A percentile compares a stretch with the other conserved stretches of the same genome.
Conservation (phyloP, 2,888 invertebrate species). For the Hypsopygia costalis region DNA sequence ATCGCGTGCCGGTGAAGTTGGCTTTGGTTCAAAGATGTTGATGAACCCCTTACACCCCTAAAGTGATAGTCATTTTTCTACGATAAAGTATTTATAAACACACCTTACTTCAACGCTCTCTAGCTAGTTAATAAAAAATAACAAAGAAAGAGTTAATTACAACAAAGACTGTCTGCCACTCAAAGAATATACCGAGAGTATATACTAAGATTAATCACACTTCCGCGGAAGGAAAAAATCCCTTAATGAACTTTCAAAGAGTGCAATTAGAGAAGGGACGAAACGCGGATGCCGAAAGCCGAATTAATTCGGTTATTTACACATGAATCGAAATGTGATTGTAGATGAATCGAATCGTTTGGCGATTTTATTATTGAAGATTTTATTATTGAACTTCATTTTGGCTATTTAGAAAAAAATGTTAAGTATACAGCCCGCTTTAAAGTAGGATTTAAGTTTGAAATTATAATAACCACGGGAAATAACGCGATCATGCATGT, state of each 20-base stretch:
- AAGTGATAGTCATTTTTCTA: too few relatives aligned
- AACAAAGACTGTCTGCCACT: neutral
- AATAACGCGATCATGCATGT: too few relatives aligned
- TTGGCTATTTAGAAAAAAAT: too few relatives aligned
- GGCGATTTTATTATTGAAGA: neutral
- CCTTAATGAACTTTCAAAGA: constrained; percentile 12
- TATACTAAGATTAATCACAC: constrained; percentile 5
- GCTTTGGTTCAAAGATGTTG: too few relatives aligned
- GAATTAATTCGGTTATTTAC: constrained; percentile 7
- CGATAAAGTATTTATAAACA: too few relatives aligned
- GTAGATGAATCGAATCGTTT: neutral
- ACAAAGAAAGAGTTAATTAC: neutral
- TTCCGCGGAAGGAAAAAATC: constrained; percentile 3
- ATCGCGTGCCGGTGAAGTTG: too few relatives aligned
- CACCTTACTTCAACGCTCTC: too few relatives aligned
- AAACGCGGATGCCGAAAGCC: neutral
- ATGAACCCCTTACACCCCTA: too few relatives aligned
- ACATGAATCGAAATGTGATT: constrained; percentile 9
- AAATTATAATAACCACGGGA: too few relatives aligned
- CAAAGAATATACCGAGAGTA: neutral
- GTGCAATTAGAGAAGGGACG: constrained; percentile 7
- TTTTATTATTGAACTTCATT: neutral
- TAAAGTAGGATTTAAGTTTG: too few relatives aligned
- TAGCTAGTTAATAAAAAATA: too few relatives aligned
- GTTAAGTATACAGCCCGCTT: too few relatives aligned